phyloP scores from a whole-genome alignment of 2,888 invertebrate genomes.

The Macroteleia sp. region DNA sequence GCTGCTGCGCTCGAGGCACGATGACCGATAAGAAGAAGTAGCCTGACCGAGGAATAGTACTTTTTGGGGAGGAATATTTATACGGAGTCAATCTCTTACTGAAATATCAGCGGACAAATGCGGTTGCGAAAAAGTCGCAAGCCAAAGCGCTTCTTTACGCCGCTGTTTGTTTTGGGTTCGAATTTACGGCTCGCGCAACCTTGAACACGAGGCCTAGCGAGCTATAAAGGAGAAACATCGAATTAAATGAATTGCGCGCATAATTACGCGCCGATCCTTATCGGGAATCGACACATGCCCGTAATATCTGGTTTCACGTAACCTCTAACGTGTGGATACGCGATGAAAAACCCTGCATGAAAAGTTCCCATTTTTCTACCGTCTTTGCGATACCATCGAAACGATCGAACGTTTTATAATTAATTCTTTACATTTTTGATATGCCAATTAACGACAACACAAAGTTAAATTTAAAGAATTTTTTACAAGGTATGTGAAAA shows the following conservation, averaged over 20 bases:
- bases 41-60: slow-evolving; percentile 44
- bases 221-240: slow-evolving; percentile 70
- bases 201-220: slow-evolving; percentile 10
- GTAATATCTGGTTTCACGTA: slow-evolving; percentile 71
- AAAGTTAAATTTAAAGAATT: too few species aligned
- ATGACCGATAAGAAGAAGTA: slow-evolving; percentile 72
- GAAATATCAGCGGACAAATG: slow-evolving; percentile 35
- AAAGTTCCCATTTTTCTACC: slow-evolving; percentile 5
- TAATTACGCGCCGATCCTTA: slow-evolving; percentile 77
- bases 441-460: too few species aligned
- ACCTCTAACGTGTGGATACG: slow-evolving; percentile 44
- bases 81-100: slow-evolving; percentile 38
- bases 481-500: too few species aligned
- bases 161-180: slow-evolving; percentile 21
- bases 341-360: slow-evolving; percentile 9
- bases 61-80: slow-evolving; percentile 48
- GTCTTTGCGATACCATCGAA: not conserved
- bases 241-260: slow-evolving; percentile 79
- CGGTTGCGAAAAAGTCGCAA: not conserved
- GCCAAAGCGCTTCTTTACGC: not conserved
- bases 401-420: slow-evolving; percentile 2
- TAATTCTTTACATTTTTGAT: slow-evolving; percentile 3
- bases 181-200: not conserved
- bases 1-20: slow-evolving; percentile 66
- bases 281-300: slow-evolving; percentile 77